phyloP scores from a whole-genome alignment of 1,140 invertebrate species.

The Drosophila cardini region DNA sequence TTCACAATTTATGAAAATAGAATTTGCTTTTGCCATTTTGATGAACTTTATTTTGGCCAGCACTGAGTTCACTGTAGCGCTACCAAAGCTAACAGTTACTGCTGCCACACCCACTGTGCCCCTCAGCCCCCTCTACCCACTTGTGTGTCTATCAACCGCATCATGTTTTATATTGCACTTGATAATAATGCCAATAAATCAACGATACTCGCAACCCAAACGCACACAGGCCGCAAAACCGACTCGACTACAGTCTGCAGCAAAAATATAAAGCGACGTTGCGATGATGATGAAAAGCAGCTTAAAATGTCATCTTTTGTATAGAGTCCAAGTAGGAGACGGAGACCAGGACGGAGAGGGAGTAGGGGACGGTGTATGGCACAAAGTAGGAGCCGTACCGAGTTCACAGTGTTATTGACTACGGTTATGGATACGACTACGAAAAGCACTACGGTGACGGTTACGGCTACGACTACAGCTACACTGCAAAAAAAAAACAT shows the following conservation, averaged over 20 bases:
- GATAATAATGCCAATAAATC: constrained; percentile 84
- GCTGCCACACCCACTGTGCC: background rate
- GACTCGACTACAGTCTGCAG: constrained; percentile 17
- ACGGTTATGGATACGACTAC: background rate
- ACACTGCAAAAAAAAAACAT: no score
- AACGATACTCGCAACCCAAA: constrained; percentile 56
- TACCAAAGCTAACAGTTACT: constrained; percentile 19
- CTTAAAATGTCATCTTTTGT: constrained; percentile 85
- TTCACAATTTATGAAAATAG: constrained; percentile 76
- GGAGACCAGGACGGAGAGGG: background rate
- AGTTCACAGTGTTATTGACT: constrained; percentile 14
- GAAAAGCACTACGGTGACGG: no score
- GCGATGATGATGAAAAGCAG: constrained; percentile 83
- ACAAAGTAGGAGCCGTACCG: constrained; percentile 16
- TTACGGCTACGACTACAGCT: constrained; percentile 18
- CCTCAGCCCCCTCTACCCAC: constrained; percentile 4
- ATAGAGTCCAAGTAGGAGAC: constrained; percentile 3
- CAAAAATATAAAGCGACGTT: constrained; percentile 60
- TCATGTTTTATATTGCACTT: constrained; percentile 83
- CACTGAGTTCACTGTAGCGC: background rate
- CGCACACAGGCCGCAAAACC: constrained; percentile 60
- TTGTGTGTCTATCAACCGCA: constrained; percentile 52
- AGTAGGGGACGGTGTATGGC: constrained; percentile 8
- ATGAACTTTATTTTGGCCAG: constrained; percentile 64
- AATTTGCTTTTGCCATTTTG: constrained; percentile 75